These are phyloP conservation scores for Spodoptera picta DNA, from an alignment of 2,888 invertebrate genomes.

Conservation along the genomic window DNA sequence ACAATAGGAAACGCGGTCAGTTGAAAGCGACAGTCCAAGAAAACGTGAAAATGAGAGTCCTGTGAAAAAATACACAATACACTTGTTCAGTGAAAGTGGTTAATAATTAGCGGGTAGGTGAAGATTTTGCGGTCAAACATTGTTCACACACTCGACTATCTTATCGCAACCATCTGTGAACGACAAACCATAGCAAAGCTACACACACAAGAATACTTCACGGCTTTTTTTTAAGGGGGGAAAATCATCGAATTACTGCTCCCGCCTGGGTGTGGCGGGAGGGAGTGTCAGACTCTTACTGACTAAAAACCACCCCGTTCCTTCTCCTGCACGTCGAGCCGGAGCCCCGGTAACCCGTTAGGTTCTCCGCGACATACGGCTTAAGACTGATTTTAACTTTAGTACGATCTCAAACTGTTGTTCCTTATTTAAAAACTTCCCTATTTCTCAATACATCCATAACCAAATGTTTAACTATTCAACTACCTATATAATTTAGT, in stretches of 20 bases:
- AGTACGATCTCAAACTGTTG: too few relatives aligned
- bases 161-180: conserved; percentile 18
- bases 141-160: conserved; percentile 30
- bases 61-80: conserved; percentile 57
- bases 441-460: too few relatives aligned
- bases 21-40: conserved; percentile 44
- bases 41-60: conserved; percentile 55
- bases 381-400: neutral
- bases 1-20: conserved; percentile 51
- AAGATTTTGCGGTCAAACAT: conserved; percentile 46
- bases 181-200: conserved; percentile 6
- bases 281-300: too few relatives aligned
- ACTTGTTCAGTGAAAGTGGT: conserved; percentile 55
- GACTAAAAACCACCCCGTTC: too few relatives aligned
- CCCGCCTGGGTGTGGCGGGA: too few relatives aligned
- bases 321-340: too few relatives aligned
- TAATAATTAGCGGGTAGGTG: conserved; percentile 49
- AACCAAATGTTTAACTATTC: too few relatives aligned
- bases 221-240: too few relatives aligned
- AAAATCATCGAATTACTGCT: too few relatives aligned
- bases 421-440: too few relatives aligned
- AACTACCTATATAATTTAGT: too few relatives aligned
- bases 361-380: neutral
- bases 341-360: too few relatives aligned
- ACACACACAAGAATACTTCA: conserved; percentile 5